Base-by-base conservation (phyloP, 2,888 invertebrate genomes). In the Epicampocera succincta region DNA sequence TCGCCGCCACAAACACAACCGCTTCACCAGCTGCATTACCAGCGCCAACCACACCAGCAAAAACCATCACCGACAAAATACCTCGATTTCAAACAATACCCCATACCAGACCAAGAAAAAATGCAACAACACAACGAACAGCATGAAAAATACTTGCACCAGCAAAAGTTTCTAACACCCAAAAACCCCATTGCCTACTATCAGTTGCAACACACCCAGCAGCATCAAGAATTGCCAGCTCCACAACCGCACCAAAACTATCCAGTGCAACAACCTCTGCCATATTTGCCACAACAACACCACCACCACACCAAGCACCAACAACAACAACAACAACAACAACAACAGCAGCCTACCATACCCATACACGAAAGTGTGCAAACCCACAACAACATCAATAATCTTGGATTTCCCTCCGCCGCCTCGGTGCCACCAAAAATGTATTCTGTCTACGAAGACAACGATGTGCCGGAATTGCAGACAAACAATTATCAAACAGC, bases 371-470 rank as follows among this genome's bases (percentile, higher is more conserved):
- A 73, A 15, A 48, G 56, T 50, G 54, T 63, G 12, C 65, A 50
- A 21, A 12, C 6, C 13, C 56, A n/a, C 61, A 65, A 17, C 29
- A 46, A 33, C 29, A 46, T 11, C 48, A 69, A 46, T 54, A 80
- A 40, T 44, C 13, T 50, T 40, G 68, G 42, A n/a, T 74, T 65
- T 54, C 48, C 77, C 3, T 21, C 68, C 11, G 52, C 56, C 3
- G 21, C 50, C 4, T 17, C 77, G 11, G 48, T 63, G 50, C 69
- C 80, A 19, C 54, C 42, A 56, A 75, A 80, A 69, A 84, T 80
- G 75, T 84, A 84, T 54, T 82, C 84, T 0, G 84, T 85, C 13
- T 87, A 90, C 61, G 90, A 90, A 52, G 89, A 90, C 3, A 80
- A 85, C 0, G 90, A 89, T 11, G 56, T 82, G 66, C 50, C 79